phyloP scores from a whole-genome alignment of 1,140 invertebrate species.

The Megathymus violae region DNA sequence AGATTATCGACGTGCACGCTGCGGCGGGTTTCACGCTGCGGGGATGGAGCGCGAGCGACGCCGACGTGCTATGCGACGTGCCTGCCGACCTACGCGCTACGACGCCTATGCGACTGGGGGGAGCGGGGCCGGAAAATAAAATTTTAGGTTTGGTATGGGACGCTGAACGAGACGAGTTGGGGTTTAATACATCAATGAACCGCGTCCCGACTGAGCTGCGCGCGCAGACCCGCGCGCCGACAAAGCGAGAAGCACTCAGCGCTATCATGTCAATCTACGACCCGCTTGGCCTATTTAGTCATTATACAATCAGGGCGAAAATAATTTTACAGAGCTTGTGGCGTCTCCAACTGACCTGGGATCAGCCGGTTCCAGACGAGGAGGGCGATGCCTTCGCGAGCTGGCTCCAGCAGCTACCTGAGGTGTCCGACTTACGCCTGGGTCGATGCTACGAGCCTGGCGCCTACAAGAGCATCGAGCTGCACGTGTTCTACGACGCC shows the following conservation, averaged over 20 bases:
- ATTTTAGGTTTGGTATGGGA: constrained; percentile 24
- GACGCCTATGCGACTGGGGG: background rate
- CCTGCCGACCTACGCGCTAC: background rate
- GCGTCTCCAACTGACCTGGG: constrained; percentile 38
- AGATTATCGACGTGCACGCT: background rate
- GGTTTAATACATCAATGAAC: constrained; percentile 12
- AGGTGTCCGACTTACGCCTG: constrained; percentile 1
- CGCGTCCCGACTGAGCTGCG: constrained; percentile 13
- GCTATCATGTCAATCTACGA: constrained; percentile 52
- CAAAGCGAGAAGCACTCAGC: constrained; percentile 46
- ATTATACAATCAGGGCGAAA: constrained; percentile 25
- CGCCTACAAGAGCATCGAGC: constrained; percentile 17
- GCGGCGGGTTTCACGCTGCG: background rate
- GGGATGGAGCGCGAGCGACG: background rate
- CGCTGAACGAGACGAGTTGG: constrained; percentile 7
- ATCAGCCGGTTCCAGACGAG: constrained; percentile 20
- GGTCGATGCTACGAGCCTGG: constrained; percentile 14
- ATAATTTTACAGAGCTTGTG: constrained; percentile 58
- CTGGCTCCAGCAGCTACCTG: constrained; percentile 1
- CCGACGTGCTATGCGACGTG: background rate
- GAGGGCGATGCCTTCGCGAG: background rate
- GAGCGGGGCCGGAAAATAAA: background rate
- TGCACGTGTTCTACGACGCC: constrained; percentile 65
- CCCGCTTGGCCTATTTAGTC: constrained; percentile 40
- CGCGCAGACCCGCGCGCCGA: constrained; percentile 27